These are phyloP conservation scores for Crax fasciolata DNA, from an alignment of 2,797 vertebrate genomes.

Conservation along the genomic window DNA sequence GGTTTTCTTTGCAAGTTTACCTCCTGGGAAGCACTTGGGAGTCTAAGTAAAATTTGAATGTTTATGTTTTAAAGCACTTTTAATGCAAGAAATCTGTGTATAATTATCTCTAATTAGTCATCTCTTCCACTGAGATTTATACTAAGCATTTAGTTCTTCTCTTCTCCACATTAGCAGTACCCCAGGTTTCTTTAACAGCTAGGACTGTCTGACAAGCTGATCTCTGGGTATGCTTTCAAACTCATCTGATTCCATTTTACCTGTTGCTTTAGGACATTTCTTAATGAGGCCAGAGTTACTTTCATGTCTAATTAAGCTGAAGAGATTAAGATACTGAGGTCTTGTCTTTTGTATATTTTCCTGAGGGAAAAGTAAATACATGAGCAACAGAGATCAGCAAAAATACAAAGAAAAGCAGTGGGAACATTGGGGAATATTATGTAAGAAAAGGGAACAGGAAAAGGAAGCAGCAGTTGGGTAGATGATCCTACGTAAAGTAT, in stretches of 20 bases:
- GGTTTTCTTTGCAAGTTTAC: constrained; percentile 42
- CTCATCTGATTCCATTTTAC: constrained; percentile 17
- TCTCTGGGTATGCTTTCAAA: constrained; percentile 29
- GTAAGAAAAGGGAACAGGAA: constrained; percentile 25
- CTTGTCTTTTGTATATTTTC: constrained; percentile 45
- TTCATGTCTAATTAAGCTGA: constrained; percentile 70
- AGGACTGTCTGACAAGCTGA: constrained; percentile 53
- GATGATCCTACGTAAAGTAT: neutral
- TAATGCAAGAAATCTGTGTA: constrained; percentile 74
- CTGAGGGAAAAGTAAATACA: constrained; percentile 61
- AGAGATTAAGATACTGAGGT: constrained; percentile 64
- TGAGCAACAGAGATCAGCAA: constrained; percentile 59
- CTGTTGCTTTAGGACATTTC: constrained; percentile 70
- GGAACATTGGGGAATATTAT: constrained; percentile 31
- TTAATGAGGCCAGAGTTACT: constrained; percentile 60
- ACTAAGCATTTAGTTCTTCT: constrained; percentile 50
- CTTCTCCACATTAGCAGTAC: constrained; percentile 31
- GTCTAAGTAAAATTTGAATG: constrained; percentile 66
- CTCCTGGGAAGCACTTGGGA: constrained; percentile 65
- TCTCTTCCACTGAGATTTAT: constrained; percentile 72
- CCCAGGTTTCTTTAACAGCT: constrained; percentile 28
- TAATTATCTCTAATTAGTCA: constrained; percentile 72
- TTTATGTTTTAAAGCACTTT: constrained; percentile 78
- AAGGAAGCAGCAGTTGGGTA: neutral
- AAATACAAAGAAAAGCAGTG: constrained; percentile 41